Evolutionary conservation across 2,113 vertebrate species (phyloP).

Genomic region (Oncorhynchus kisutch): DNA sequence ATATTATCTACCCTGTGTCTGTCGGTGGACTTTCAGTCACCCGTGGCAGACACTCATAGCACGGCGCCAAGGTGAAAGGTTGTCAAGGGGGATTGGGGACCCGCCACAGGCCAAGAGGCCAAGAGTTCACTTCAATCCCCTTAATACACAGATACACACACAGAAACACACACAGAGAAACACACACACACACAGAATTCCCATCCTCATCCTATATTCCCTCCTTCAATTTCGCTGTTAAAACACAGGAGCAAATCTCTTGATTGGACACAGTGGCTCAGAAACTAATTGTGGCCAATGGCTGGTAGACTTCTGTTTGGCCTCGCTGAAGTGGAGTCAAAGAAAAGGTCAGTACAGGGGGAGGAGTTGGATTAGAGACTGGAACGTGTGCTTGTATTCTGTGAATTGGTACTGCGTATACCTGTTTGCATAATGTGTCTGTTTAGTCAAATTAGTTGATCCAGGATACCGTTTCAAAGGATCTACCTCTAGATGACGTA

Average conservation of each 20-base stretch:
- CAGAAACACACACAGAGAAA: slow-evolving; percentile 31
- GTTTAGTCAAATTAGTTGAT: not conserved
- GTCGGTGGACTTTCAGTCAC: slow-evolving; percentile 27
- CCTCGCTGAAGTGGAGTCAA: slow-evolving; percentile 29
- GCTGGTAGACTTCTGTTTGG: slow-evolving; percentile 51
- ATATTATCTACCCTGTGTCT: slow-evolving; percentile 45
- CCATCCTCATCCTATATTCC: slow-evolving; percentile 5
- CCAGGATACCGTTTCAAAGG: not conserved
- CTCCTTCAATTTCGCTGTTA: slow-evolving; percentile 63
- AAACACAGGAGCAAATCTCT: slow-evolving; percentile 72
- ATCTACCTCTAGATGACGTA: not conserved
- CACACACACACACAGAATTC: slow-evolving; percentile 37
- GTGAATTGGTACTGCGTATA: not conserved
- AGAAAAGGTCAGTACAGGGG: not conserved
- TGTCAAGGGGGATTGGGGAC: slow-evolving; percentile 59
- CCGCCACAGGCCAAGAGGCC: slow-evolving; percentile 48
- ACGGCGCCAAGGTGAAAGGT: slow-evolving; percentile 47
- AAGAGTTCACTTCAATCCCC: slow-evolving; percentile 55
- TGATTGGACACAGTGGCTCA: slow-evolving; percentile 66
- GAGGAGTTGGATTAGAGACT: not conserved
- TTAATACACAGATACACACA: not conserved
- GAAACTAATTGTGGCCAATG: slow-evolving; percentile 67
- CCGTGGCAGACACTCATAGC: slow-evolving; percentile 48
- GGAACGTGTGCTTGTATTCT: not conserved
- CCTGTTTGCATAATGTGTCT: not conserved